phyloP scores from a whole-genome alignment of 2,888 invertebrate species.

The Drosophila subquinaria region DNA sequence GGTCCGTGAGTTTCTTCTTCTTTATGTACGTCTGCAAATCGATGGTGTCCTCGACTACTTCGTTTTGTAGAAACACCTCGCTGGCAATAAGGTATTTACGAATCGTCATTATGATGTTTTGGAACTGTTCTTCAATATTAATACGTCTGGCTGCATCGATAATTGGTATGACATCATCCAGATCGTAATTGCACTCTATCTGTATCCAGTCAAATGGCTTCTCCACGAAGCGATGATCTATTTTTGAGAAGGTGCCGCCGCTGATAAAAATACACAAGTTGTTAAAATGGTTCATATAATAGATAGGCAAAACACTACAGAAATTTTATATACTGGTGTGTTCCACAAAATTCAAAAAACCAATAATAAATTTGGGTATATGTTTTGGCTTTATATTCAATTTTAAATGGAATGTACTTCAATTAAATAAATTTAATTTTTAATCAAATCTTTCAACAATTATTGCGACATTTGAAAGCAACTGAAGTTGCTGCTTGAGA shows the following conservation, averaged over 20 bases:
- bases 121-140: slow-evolving; percentile 84
- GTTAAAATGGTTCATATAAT: not conserved
- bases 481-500: not conserved
- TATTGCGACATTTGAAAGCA: too few species aligned
- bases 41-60: slow-evolving; percentile 88
- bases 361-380: too few species aligned
- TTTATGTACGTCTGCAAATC: slow-evolving; percentile 88
- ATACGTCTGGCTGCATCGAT: slow-evolving; percentile 86
- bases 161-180: slow-evolving; percentile 91
- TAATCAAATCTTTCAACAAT: too few species aligned
- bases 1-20: slow-evolving; percentile 84
- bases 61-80: slow-evolving; percentile 91
- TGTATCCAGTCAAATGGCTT: slow-evolving; percentile 91
- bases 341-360: not conserved
- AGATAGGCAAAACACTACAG: slow-evolving; percentile 9
- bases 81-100: slow-evolving; percentile 86
- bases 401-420: too few species aligned
- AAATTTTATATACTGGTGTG: not conserved
- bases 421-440: too few species aligned
- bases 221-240: slow-evolving; percentile 91
- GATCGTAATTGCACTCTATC: slow-evolving; percentile 91
- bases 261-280: slow-evolving; percentile 69
- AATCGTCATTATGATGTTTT: slow-evolving; percentile 75
- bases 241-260: slow-evolving; percentile 87
- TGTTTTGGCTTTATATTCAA: too few species aligned